Evolutionary conservation across 1,140 invertebrate genomes (phyloP), one percentile per base, ranked within the genome.

Genomic region (Oryctes rhinoceros): DNA sequence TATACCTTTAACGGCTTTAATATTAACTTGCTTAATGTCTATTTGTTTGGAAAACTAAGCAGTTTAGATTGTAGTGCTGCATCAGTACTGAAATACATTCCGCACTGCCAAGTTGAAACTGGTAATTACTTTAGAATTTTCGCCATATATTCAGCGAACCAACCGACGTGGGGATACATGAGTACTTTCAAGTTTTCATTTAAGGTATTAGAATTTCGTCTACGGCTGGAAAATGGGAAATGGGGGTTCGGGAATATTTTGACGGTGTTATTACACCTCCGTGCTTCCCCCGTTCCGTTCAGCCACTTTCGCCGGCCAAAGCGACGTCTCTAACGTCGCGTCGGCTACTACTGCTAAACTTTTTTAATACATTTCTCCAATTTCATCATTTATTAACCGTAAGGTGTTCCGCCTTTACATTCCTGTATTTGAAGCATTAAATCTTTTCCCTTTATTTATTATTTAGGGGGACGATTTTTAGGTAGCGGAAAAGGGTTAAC

Each of bases 81-180:
- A 24, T 24, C n/a, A 35, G 65, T 24, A 24, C 9, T 67, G 65
- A 67, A 67, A 67, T 67, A 18, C 65, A 67, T 67, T 67, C 65
- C n/a, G 30, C 20, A 30, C 65, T 24, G 65, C 65, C 11, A 67
- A 67, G 65, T 67, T 67, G 65, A 67, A 67, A 67, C 65, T 67
- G 20, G 65, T 67, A 67, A 67, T 67, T 67, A 67, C 65, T 67
- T 67, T 67, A 67, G 65, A 67, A 67, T 67, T 67, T 67, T 67
- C 18, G 65, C 65, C 30, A 67, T 67, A 67, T 67, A 67, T 67
- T 67, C 65, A 67, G 24, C 65, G 20, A 62, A 5, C 15, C 13
- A 20, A 67, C 49, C 49, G 49, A 18, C 49, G 49, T 53, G 49
- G 49, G 39, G 11, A 53, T 53, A 53, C 9, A 62, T 13, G 65